Conservation (phyloP, 2,797 vertebrate genomes). For the Anguilla anguilla region DNA sequence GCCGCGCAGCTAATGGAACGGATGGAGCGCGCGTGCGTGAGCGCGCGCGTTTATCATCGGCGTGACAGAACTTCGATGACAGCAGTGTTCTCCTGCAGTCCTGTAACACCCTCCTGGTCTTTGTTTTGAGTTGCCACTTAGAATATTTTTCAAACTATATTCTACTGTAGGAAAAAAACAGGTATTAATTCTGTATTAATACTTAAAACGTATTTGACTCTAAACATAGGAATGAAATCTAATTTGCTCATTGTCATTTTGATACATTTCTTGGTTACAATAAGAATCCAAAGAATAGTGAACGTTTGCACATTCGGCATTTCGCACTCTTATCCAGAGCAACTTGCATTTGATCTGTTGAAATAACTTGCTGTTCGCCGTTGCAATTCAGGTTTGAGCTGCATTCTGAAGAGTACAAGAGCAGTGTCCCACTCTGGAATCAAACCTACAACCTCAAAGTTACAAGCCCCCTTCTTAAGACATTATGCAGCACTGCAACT, state of each 20-base stretch:
- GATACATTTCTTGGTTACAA: neutral
- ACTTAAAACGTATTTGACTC: neutral
- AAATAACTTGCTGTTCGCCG: neutral
- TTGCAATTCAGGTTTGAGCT: no score
- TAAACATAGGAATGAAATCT: neutral
- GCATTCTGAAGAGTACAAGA: no score
- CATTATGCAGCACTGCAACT: neutral
- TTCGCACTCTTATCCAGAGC: neutral
- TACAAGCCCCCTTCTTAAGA: neutral
- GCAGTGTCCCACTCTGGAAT: neutral
- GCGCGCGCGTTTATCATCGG: slow-evolving; percentile 5
- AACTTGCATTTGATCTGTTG: neutral
- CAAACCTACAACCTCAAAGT: neutral
- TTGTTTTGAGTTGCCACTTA: neutral
- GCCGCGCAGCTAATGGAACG: slow-evolving; percentile 67
- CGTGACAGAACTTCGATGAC: neutral
- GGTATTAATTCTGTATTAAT: slow-evolving; percentile 17
- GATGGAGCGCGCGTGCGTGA: slow-evolving; percentile 45
- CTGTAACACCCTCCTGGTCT: neutral
- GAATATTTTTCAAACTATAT: neutral
- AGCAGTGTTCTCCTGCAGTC: neutral
- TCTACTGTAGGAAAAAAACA: slow-evolving; percentile 48
- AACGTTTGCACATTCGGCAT: neutral
- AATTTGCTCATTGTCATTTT: neutral
- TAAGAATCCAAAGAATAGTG: neutral